Evolutionary conservation across 2,888 invertebrate species (phyloP), one percentile per base, ranked within the genome.

Genomic region (Coremacera marginata): DNA sequence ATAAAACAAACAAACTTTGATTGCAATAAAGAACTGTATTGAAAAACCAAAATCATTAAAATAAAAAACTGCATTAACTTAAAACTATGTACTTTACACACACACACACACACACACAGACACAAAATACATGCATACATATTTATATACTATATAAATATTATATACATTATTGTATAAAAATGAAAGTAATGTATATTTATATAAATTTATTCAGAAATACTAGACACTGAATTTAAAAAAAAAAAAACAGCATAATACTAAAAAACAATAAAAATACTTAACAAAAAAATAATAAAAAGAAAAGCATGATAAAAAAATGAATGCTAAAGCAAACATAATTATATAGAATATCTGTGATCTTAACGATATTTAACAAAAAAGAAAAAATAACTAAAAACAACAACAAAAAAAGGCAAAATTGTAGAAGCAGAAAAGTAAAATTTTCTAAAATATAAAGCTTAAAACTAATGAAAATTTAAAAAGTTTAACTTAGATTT

Each of bases 281-380:
- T 37, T 52, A 65, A 60, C 19, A 19, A 71, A 19, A 71, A 76
- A 73, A 70, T 55, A 22, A 77, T 51, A 57, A 19, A 78, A 76
- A 71, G 8, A 51, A 57, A 70, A 78, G 63, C 70, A 70, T 80
- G 77, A 44, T 80, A 79, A 76, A 78, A 81, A 78, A 67, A n/a
- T n/a, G 31, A 25, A 73, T 16, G 27, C 19, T 14, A 65, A 51
- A 27, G 44, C 73, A 68, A 52, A 51, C 70, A 72, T 76, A 82
- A 81, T 79, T 84, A 88, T 86, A 88, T 88, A 89, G 88, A 87
- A 89, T 88, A 89, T 89, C 89, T 89, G 89, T 89, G 89, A 89
- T 88, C 89, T 88, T 88, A 89, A 87, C 87, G 87, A 88, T 88
- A 89, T 89, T 88, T 87, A 86, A 83, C 82, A 77, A 77, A 75